Evolutionary conservation across 2,797 vertebrate species (phyloP).

Genomic region (Poeciliopsis infans): DNA sequence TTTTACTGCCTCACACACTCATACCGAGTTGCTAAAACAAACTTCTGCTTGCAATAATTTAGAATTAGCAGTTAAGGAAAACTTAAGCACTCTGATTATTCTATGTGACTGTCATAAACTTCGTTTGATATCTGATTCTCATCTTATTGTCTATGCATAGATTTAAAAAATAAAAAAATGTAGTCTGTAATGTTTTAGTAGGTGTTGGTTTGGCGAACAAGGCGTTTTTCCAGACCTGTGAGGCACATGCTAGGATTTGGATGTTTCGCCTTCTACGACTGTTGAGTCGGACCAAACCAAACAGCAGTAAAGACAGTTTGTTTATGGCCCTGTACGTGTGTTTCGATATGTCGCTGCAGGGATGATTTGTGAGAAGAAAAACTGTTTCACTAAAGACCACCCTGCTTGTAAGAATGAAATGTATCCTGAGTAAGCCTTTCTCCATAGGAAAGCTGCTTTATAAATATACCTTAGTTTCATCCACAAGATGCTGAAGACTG

Average conservation of each 20-base stretch:
- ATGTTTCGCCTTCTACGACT: conserved; percentile 46
- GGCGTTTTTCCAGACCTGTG: conserved; percentile 56
- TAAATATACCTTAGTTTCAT: background rate
- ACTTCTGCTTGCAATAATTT: conserved; percentile 43
- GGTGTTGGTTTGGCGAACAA: conserved; percentile 47
- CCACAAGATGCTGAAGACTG: conserved; percentile 17
- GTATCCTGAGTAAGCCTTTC: conserved; percentile 44
- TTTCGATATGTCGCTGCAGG: conserved; percentile 67
- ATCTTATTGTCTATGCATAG: conserved; percentile 22
- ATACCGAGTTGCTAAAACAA: conserved; percentile 45
- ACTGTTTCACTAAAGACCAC: conserved; percentile 56
- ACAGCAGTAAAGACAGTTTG: conserved; percentile 18
- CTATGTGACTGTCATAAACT: conserved; percentile 11
- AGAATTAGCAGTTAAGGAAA: conserved; percentile 24
- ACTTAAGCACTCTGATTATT: conserved; percentile 30
- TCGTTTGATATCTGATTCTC: conserved; percentile 29
- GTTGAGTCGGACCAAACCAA: conserved; percentile 35
- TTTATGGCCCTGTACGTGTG: conserved; percentile 9
- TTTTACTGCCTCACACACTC: conserved; percentile 13
- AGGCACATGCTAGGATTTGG: conserved; percentile 60
- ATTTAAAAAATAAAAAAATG: background rate
- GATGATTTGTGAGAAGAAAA: conserved; percentile 65
- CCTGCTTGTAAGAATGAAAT: conserved; percentile 37
- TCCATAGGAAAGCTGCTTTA: conserved; percentile 57
- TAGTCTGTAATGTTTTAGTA: conserved; percentile 48